These are phyloP conservation scores for Melanotaenia trifasciata DNA, from an alignment of 2,797 vertebrate species.

Conservation along the genomic window DNA sequence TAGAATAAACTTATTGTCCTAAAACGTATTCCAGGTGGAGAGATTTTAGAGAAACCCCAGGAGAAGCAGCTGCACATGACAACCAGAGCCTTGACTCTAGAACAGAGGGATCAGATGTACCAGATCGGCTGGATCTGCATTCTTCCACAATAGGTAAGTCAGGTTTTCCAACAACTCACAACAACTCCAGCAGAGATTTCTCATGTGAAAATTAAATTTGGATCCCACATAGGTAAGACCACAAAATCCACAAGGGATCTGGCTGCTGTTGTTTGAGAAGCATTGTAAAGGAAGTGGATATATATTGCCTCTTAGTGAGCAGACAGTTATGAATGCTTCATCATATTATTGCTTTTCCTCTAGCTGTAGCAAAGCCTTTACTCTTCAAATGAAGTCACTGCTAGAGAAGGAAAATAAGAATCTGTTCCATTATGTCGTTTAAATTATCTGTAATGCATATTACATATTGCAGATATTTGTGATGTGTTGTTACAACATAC, in stretches of 20 bases:
- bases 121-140: conserved; percentile 52
- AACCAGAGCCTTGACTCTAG: conserved; percentile 65
- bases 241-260: conserved; percentile 3
- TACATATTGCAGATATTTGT: background rate
- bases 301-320: conserved; percentile 23
- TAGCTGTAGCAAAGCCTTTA: background rate
- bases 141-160: conserved; percentile 57
- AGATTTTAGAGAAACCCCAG: conserved; percentile 80
- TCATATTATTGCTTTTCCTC: no score
- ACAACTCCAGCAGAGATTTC: background rate
- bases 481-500: no score
- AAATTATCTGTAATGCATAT: background rate
- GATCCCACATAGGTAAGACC: conserved; percentile 18
- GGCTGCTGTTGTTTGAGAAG: conserved; percentile 25
- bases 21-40: conserved; percentile 77
- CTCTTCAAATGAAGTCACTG: background rate
- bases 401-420: no score
- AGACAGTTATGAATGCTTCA: background rate
- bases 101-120: conserved; percentile 67
- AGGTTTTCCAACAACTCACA: conserved; percentile 2
- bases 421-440: background rate
- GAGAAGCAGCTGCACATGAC: conserved; percentile 77
- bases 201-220: conserved; percentile 13
- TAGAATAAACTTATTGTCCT: background rate
- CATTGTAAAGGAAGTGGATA: conserved; percentile 32